A percentile compares a stretch with the other conserved stretches of the same genome.
Conservation (phyloP, 2,113 vertebrate species). For the Python bivittatus region DNA sequence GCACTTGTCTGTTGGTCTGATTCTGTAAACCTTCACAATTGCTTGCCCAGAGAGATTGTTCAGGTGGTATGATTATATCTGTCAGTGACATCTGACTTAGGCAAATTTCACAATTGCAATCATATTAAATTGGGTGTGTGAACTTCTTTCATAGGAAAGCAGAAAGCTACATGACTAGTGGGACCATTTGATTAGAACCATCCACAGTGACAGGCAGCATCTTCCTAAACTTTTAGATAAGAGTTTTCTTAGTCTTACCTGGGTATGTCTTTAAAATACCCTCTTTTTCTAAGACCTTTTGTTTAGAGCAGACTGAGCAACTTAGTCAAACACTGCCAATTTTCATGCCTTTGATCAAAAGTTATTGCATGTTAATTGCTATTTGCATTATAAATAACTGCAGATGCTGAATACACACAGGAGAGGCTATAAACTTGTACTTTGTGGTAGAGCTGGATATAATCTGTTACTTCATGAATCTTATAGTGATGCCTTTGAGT, state of each 20-base stretch:
- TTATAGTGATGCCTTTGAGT: background rate
- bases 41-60: background rate
- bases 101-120: background rate
- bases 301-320: background rate
- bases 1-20: background rate
- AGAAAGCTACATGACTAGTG: background rate
- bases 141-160: background rate
- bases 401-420: background rate
- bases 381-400: background rate
- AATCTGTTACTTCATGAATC: background rate
- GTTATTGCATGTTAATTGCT: background rate
- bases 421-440: background rate
- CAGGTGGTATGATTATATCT: background rate
- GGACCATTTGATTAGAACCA: background rate
- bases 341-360: background rate
- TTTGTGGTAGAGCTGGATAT: background rate
- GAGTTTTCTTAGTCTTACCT: background rate
- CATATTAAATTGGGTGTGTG: background rate
- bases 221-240: background rate
- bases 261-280: background rate
- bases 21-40: background rate
- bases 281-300: background rate
- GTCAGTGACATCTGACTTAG: background rate
- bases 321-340: background rate
- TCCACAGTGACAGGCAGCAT: background rate